phyloP scores from a whole-genome alignment of 1,140 invertebrate genomes.

The Copidosoma floridanum region DNA sequence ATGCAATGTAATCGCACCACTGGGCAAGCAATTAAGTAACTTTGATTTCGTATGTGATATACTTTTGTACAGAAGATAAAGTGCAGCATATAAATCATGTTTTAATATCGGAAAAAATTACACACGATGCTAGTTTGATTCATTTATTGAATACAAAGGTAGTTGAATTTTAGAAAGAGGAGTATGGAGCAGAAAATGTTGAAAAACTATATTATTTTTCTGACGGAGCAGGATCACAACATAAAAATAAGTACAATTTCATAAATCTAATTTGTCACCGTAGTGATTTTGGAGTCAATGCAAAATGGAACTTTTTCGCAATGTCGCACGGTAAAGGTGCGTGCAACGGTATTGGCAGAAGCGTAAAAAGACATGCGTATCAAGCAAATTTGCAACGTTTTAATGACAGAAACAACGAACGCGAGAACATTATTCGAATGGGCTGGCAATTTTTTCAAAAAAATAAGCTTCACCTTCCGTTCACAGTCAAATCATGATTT shows the following conservation, averaged over 20 bases:
- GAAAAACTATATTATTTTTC: slow-evolving; percentile 29
- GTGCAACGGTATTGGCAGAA: too few relatives aligned
- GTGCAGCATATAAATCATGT: slow-evolving; percentile 15
- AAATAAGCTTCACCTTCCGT: slow-evolving; percentile 15
- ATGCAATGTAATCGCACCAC: slow-evolving; percentile 34
- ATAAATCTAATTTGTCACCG: too few relatives aligned
- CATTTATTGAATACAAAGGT: too few relatives aligned
- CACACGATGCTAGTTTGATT: too few relatives aligned
- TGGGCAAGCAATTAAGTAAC: slow-evolving; percentile 36
- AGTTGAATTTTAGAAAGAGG: slow-evolving; percentile 19
- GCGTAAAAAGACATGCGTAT: slow-evolving; percentile 29
- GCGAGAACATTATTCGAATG: slow-evolving; percentile 17
- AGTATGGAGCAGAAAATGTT: slow-evolving; percentile 10
- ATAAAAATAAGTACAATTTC: too few relatives aligned
- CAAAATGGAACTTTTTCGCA: slow-evolving; percentile 44
- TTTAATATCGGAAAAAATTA: too few relatives aligned
- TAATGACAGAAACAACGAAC: slow-evolving; percentile 26
- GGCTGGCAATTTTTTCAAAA: slow-evolving; percentile 23
- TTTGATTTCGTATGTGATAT: slow-evolving; percentile 32
- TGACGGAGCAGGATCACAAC: too few relatives aligned
- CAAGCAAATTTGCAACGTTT: too few relatives aligned
- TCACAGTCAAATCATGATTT: slow-evolving; percentile 12
- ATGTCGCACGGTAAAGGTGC: slow-evolving; percentile 43
- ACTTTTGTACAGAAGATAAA: slow-evolving; percentile 18
- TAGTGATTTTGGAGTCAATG: too few relatives aligned